Conservation (phyloP, 2,113 vertebrate species). For the Machaerirhynchus nigripectus region DNA sequence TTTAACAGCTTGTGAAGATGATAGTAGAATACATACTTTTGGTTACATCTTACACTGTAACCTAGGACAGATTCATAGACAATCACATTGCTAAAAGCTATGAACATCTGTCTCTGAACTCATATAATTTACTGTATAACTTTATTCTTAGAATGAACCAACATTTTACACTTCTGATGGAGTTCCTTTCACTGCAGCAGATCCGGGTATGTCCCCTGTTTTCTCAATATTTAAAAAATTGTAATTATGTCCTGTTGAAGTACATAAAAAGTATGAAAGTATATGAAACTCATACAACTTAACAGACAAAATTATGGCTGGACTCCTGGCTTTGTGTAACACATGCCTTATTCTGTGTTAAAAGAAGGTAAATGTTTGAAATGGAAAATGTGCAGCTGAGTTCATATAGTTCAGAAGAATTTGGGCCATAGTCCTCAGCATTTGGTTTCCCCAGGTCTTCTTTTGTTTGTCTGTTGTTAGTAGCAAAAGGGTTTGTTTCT, state of each 20-base stretch:
- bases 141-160: constrained; percentile 88
- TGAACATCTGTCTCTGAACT: background rate
- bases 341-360: background rate
- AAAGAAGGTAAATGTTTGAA: background rate
- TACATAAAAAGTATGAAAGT: background rate
- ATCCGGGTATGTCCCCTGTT: constrained; percentile 80
- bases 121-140: background rate
- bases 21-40: no score
- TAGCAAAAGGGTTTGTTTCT: background rate
- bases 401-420: background rate
- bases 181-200: constrained; percentile 93
- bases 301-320: background rate
- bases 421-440: background rate
- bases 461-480: background rate
- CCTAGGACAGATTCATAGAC: background rate
- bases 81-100: background rate
- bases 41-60: no score
- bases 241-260: background rate
- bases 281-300: background rate
- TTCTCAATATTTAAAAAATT: background rate
- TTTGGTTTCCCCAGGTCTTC: background rate
- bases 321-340: background rate
- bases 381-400: background rate
- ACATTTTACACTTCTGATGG: constrained; percentile 97
- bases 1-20: no score